These are phyloP conservation scores for Drosophila murphyi DNA, from an alignment of 1,140 invertebrate species.

Conservation along the genomic window DNA sequence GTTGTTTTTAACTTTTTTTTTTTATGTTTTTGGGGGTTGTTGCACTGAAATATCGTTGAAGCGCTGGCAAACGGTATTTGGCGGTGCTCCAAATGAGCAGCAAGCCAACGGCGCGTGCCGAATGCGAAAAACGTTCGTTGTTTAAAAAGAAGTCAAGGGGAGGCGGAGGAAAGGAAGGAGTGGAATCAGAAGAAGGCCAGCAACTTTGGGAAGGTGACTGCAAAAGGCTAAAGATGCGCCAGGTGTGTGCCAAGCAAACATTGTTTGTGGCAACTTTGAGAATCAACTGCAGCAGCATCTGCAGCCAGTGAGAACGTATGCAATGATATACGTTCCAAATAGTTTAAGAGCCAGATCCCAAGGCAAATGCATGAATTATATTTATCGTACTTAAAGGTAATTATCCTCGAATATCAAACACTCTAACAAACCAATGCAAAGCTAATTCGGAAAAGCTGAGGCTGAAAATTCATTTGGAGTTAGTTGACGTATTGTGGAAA, in stretches of 20 bases:
- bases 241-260: conserved; percentile 29
- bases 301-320: not conserved
- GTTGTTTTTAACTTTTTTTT: too few species aligned
- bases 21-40: too few species aligned
- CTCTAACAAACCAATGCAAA: too few species aligned
- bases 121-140: conserved; percentile 36
- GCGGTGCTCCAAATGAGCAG: conserved; percentile 73
- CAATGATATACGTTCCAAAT: conserved; percentile 1
- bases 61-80: conserved; percentile 50
- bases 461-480: too few species aligned
- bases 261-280: conserved; percentile 35
- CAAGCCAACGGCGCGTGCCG: conserved; percentile 64
- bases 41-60: conserved; percentile 49
- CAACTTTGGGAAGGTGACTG: conserved; percentile 12
- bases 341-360: not conserved
- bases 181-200: not conserved
- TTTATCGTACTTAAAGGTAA: not conserved
- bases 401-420: not conserved
- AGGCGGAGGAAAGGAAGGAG: not conserved
- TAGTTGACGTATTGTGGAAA: too few species aligned
- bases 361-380: not conserved
- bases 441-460: too few species aligned
- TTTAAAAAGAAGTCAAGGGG: not conserved
- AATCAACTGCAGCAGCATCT: conserved; percentile 9
- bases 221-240: conserved; percentile 13